Conservation (phyloP, 2,888 invertebrate genomes). For the Catotricha subobsoleta region DNA sequence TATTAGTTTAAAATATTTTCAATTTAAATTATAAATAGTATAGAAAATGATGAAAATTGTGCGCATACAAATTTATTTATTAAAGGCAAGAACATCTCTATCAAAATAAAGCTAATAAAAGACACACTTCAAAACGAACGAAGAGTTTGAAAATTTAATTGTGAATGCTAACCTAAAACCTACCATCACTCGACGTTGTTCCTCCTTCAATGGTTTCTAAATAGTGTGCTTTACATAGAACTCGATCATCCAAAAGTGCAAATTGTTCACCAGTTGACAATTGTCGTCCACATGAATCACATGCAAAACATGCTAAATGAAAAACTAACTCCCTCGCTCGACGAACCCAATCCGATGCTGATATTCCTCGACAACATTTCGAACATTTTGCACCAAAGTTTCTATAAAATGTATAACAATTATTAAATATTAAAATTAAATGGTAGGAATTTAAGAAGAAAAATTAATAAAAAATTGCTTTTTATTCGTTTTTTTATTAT, state of each 20-base stretch:
- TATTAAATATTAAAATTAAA: background rate
- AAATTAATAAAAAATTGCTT: too few species aligned
- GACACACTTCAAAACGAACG: background rate
- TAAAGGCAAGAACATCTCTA: too few species aligned
- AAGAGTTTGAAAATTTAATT: background rate
- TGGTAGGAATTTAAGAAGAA: too few species aligned
- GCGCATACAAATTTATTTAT: too few species aligned
- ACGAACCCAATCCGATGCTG: conserved; percentile 94
- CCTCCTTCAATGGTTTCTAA: conserved; percentile 86
- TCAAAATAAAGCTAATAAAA: too few species aligned
- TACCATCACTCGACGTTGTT: conserved; percentile 77
- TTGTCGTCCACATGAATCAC: conserved; percentile 87
- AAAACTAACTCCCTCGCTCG: conserved; percentile 88
- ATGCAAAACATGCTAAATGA: conserved; percentile 97
- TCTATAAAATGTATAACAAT: conserved; percentile 37
- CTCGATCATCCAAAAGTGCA: conserved; percentile 82
- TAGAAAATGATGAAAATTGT: too few species aligned
- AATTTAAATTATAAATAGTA: too few species aligned
- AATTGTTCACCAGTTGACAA: conserved; percentile 93
- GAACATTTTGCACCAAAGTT: conserved; percentile 93
- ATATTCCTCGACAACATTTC: conserved; percentile 83
- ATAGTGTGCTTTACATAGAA: conserved; percentile 95
- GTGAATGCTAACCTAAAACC: conserved; percentile 18
- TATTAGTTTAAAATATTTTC: too few species aligned
- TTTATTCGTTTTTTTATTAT: too few species aligned